Evolutionary conservation across 2,888 invertebrate genomes (phyloP).

Genomic region (Tyria jacobaeae): DNA sequence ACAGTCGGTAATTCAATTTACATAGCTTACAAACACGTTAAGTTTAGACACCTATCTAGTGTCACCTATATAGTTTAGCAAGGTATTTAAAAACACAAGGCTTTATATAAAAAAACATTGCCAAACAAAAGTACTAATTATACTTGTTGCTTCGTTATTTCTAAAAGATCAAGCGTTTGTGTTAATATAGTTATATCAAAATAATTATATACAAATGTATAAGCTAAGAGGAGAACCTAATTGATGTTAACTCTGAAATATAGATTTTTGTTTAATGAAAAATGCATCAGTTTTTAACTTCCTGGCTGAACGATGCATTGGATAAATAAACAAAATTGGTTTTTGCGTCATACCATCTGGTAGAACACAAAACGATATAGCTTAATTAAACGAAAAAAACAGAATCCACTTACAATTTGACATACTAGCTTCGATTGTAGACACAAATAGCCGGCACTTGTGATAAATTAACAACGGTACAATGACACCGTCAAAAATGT

Average conservation of each 20-base stretch:
- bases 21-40: too few relatives aligned
- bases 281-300: not conserved
- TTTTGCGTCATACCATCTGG: conserved; percentile 26
- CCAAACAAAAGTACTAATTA: too few relatives aligned
- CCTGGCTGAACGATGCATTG: not conserved
- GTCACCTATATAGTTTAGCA: too few relatives aligned
- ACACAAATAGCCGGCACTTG: conserved; percentile 56
- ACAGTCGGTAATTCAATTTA: too few relatives aligned
- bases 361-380: conserved; percentile 12
- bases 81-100: too few relatives aligned
- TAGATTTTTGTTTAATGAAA: not conserved
- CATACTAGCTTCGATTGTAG: conserved; percentile 26
- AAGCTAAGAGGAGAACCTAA: not conserved
- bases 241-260: not conserved
- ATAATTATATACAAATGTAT: too few relatives aligned
- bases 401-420: conserved; percentile 37
- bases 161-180: too few relatives aligned
- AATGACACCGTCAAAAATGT: conserved; percentile 71
- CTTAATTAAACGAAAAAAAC: conserved; percentile 19
- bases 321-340: not conserved
- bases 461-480: conserved; percentile 67
- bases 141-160: too few relatives aligned
- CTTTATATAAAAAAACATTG: too few relatives aligned
- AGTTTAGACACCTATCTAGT: too few relatives aligned
- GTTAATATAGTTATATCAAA: too few relatives aligned